These are phyloP conservation scores for Melolontha melolontha DNA, from an alignment of 2,888 invertebrate genomes.

Conservation along the genomic window DNA sequence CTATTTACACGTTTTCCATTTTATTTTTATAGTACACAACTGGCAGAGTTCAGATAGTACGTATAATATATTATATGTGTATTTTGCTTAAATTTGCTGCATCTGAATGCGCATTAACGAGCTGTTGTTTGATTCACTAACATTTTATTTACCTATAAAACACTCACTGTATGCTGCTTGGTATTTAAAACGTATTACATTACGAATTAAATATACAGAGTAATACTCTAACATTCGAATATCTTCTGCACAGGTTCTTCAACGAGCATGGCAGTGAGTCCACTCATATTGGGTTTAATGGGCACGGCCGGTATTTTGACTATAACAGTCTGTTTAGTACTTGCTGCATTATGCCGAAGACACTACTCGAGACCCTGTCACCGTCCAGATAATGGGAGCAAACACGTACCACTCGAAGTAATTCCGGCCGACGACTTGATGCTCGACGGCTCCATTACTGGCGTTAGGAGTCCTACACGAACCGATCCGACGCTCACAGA, in stretches of 20 bases:
- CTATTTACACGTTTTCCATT: constrained; percentile 3
- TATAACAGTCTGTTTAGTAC: constrained; percentile 80
- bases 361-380: constrained; percentile 61
- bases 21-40: constrained; percentile 43
- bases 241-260: constrained; percentile 70
- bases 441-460: constrained; percentile 62
- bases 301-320: constrained; percentile 82
- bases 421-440: constrained; percentile 63
- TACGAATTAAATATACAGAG: too few relatives aligned
- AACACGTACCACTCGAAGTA: constrained; percentile 64
- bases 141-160: neutral
- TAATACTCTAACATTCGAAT: constrained; percentile 19
- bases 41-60: constrained; percentile 44
- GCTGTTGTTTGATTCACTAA: constrained; percentile 7
- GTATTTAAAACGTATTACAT: too few relatives aligned
- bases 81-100: constrained; percentile 12
- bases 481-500: constrained; percentile 61
- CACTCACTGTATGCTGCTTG: constrained; percentile 14
- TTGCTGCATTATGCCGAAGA: constrained; percentile 76
- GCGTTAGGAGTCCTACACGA: constrained; percentile 63
- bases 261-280: constrained; percentile 75
- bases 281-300: constrained; percentile 81
- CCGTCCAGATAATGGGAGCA: constrained; percentile 55
- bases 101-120: constrained; percentile 26
- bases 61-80: constrained; percentile 30